Conservation (phyloP, 1,140 invertebrate species). For the Steinernema khuongi region DNA sequence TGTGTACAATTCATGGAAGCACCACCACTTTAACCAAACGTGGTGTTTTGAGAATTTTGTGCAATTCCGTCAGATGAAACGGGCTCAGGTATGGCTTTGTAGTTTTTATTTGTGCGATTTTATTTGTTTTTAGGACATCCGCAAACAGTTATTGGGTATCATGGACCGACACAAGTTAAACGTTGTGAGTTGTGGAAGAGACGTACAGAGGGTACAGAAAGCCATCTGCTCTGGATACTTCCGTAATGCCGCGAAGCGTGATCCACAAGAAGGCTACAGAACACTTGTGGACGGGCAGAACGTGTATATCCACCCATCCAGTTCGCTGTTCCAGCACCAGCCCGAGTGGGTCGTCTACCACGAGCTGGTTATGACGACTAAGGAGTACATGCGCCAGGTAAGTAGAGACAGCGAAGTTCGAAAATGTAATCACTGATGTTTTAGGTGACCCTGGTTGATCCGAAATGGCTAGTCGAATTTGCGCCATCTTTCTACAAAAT, state of each 20-base stretch:
- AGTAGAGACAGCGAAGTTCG: not conserved
- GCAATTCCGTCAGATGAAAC: constrained; percentile 88
- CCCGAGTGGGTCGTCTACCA: constrained; percentile 99
- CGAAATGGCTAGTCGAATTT: constrained; percentile 98
- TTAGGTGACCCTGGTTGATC: constrained; percentile 81
- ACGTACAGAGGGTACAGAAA: constrained; percentile 90
- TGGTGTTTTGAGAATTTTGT: constrained; percentile 99
- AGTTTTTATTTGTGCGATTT: constrained; percentile 32
- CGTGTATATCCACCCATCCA: constrained; percentile 97
- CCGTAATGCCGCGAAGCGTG: constrained; percentile 95
- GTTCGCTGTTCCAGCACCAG: constrained; percentile 91
- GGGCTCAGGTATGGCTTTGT: constrained; percentile 67
- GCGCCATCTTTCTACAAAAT: constrained; percentile 98
- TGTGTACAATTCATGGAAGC: constrained; percentile 98
- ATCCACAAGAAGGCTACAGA: constrained; percentile 96
- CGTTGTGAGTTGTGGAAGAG: constrained; percentile 90
- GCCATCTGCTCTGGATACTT: constrained; percentile 98
- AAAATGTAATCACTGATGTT: constrained; percentile 16
- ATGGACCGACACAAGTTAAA: constrained; percentile 79
- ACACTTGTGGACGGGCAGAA: constrained; percentile 95
- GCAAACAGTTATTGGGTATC: constrained; percentile 82
- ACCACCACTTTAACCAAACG: constrained; percentile 95
- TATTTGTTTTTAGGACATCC: constrained; percentile 71
- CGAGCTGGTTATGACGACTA: constrained; percentile 95
- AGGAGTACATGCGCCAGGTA: constrained; percentile 98